Conservation (phyloP, 1,140 invertebrate genomes). For the Nebria ingens region DNA sequence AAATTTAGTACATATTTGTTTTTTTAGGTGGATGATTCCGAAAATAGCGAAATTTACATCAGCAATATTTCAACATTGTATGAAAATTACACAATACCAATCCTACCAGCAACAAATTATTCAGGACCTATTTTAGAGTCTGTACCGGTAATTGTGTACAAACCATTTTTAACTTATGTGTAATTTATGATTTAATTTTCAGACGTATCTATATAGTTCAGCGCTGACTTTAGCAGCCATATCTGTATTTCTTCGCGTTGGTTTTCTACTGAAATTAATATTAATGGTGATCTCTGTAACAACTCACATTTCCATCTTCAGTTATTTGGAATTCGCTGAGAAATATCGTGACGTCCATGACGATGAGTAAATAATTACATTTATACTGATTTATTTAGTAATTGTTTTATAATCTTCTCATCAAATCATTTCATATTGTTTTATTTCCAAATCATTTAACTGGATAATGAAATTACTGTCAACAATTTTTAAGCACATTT, state of each 20-base stretch:
- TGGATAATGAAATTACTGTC: no score
- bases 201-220: slow-evolving; percentile 73
- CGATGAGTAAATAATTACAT: slow-evolving; percentile 47
- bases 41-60: background rate
- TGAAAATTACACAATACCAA: no score
- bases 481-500: no score
- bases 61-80: background rate
- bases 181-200: slow-evolving; percentile 28
- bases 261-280: slow-evolving; percentile 69
- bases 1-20: no score
- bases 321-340: slow-evolving; percentile 47
- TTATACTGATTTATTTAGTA: background rate
- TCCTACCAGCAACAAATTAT: no score
- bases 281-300: slow-evolving; percentile 60
- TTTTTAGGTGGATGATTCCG: no score
- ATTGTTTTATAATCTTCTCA: background rate
- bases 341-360: slow-evolving; percentile 43
- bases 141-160: slow-evolving; percentile 37
- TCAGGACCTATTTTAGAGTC: slow-evolving; percentile 24
- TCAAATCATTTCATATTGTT: background rate
- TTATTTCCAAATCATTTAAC: background rate
- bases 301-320: slow-evolving; percentile 52
- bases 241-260: slow-evolving; percentile 73
- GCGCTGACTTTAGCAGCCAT: slow-evolving; percentile 65
- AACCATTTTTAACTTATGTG: slow-evolving; percentile 12